phyloP scores from a whole-genome alignment of 2,113 vertebrate genomes.

The Cebus imitator region DNA sequence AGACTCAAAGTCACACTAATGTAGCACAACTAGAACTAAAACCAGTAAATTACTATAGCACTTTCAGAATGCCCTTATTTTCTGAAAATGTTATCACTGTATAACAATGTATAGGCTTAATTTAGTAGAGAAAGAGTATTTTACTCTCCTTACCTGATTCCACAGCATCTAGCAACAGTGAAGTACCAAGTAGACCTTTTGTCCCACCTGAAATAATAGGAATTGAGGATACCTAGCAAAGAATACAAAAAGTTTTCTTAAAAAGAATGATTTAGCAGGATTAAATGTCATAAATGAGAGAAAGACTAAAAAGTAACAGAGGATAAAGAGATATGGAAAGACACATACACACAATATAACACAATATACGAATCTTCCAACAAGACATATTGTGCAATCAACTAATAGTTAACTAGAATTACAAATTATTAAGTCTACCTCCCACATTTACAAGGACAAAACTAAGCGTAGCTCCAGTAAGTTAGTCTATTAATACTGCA shows the following conservation, averaged over 20 bases:
- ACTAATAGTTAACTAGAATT: neutral
- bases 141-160: constrained; percentile 87
- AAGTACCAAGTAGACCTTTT: constrained; percentile 75
- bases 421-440: constrained; percentile 9
- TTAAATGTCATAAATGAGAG: neutral
- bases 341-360: neutral
- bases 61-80: neutral
- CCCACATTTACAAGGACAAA: neutral
- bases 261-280: neutral
- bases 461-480: neutral
- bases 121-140: neutral
- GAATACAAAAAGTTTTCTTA: constrained; percentile 7
- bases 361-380: neutral
- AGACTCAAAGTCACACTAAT: neutral
- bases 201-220: constrained; percentile 78
- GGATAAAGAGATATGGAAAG: neutral
- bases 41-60: neutral
- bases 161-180: constrained; percentile 83
- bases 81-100: neutral
- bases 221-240: constrained; percentile 80
- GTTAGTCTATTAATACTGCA: neutral
- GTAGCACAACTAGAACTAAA: neutral
- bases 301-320: neutral
- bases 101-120: neutral
- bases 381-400: neutral